phyloP scores from a whole-genome alignment of 2,113 vertebrate genomes.

The Scalopus aquaticus region DNA sequence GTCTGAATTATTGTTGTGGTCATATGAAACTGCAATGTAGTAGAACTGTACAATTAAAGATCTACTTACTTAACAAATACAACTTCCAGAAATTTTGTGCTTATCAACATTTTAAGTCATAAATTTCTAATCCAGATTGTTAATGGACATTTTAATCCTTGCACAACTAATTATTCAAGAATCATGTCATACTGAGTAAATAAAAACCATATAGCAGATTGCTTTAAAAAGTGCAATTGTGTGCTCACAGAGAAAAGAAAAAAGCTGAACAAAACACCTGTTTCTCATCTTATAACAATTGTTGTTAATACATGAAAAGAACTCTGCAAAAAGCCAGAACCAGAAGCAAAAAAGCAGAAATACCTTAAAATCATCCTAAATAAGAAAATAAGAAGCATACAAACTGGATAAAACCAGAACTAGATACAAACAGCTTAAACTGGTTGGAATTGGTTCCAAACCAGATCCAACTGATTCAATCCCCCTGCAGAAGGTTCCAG shows the following conservation, averaged over 20 bases:
- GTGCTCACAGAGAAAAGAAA: not conserved
- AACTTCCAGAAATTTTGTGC: not conserved
- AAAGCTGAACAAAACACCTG: not conserved
- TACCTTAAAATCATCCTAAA: too few species aligned
- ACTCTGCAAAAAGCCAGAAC: not conserved
- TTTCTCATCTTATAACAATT: not conserved
- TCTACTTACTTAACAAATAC: not conserved
- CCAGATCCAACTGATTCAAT: too few species aligned
- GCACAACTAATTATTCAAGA: not conserved
- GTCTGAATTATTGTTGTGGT: not conserved
- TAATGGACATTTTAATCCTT: not conserved
- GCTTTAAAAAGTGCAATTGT: not conserved
- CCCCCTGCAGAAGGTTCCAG: too few species aligned
- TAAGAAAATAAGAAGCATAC: too few species aligned
- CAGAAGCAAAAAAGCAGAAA: not conserved
- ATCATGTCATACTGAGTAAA: not conserved
- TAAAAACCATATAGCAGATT: not conserved
- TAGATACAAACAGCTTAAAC: too few species aligned
- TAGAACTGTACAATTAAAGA: conserved; percentile 1
- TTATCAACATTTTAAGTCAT: not conserved
- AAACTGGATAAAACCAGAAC: too few species aligned
- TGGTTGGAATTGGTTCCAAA: too few species aligned
- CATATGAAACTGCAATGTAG: not conserved
- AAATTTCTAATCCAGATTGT: not conserved
- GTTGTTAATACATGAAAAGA: not conserved